A percentile compares a stretch with the other conserved stretches of the same genome.
phyloP scores from a whole-genome alignment of 2,888 invertebrate genomes.

The Cerceris rybyensis region DNA sequence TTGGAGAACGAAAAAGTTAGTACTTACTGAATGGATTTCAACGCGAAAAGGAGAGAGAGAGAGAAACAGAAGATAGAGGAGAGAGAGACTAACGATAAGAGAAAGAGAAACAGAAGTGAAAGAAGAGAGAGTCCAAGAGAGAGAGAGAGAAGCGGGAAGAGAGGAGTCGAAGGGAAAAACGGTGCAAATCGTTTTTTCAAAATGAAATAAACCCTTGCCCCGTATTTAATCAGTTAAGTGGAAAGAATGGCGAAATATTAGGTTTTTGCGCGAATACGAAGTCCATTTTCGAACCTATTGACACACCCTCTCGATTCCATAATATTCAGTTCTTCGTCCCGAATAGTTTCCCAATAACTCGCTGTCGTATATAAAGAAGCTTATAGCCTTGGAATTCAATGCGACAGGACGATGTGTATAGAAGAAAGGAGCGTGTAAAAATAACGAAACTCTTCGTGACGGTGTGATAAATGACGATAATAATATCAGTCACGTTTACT shows the following conservation, averaged over 20 bases:
- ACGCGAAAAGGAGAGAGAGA: not conserved
- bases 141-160: not conserved
- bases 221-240: not conserved
- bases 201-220: not conserved
- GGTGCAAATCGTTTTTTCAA: not conserved
- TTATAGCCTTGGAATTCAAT: slow-evolving; percentile 31
- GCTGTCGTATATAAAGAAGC: slow-evolving; percentile 30
- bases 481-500: slow-evolving; percentile 48
- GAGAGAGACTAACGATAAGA: no score
- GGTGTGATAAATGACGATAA: slow-evolving; percentile 50
- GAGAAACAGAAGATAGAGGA: not conserved
- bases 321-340: slow-evolving; percentile 38
- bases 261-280: not conserved
- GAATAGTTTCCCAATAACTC: slow-evolving; percentile 54
- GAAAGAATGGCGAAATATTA: not conserved
- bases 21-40: not conserved
- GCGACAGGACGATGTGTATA: slow-evolving; percentile 24
- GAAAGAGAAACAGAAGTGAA: not conserved
- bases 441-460: slow-evolving; percentile 43
- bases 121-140: no score
- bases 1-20: not conserved
- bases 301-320: slow-evolving; percentile 23
- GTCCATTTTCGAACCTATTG: slow-evolving; percentile 11
- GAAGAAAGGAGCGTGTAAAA: slow-evolving; percentile 39
- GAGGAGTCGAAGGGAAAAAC: not conserved